Evolutionary conservation across 1,140 invertebrate species (phyloP).

Genomic region (Berghia stephanieae): DNA sequence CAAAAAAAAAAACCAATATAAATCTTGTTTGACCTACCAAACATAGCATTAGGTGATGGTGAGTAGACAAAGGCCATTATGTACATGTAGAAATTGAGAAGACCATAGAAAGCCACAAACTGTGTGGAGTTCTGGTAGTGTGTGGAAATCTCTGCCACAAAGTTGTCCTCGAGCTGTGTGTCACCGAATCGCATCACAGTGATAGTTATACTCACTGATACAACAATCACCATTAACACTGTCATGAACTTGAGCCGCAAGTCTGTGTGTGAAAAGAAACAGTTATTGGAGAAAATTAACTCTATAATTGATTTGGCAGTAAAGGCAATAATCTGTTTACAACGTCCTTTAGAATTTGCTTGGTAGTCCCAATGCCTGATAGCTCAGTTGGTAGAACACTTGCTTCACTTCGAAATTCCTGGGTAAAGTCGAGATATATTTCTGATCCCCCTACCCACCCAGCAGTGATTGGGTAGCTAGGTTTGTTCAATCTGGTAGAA

Average conservation of each 20-base stretch:
- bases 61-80: constrained; percentile 95
- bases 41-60: constrained; percentile 80
- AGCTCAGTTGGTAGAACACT: too few relatives aligned
- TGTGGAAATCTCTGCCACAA: constrained; percentile 85
- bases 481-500: too few relatives aligned
- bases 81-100: constrained; percentile 93
- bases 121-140: constrained; percentile 90
- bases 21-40: constrained; percentile 76
- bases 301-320: too few relatives aligned
- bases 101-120: constrained; percentile 94
- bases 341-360: too few relatives aligned
- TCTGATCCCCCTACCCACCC: too few relatives aligned
- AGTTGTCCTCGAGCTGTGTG: constrained; percentile 90
- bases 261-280: constrained; percentile 73
- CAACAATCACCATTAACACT: constrained; percentile 83
- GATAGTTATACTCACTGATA: constrained; percentile 80
- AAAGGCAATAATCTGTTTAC: too few relatives aligned
- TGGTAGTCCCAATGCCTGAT: too few relatives aligned
- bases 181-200: constrained; percentile 86
- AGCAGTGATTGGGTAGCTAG: too few relatives aligned
- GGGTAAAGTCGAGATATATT: too few relatives aligned
- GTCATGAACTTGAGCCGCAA: constrained; percentile 91
- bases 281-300: too few relatives aligned
- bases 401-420: too few relatives aligned
- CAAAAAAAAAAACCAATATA: background rate